These are phyloP conservation scores for Syngnathus rostellatus DNA, from an alignment of 2,797 vertebrate species.

Conservation along the genomic window DNA sequence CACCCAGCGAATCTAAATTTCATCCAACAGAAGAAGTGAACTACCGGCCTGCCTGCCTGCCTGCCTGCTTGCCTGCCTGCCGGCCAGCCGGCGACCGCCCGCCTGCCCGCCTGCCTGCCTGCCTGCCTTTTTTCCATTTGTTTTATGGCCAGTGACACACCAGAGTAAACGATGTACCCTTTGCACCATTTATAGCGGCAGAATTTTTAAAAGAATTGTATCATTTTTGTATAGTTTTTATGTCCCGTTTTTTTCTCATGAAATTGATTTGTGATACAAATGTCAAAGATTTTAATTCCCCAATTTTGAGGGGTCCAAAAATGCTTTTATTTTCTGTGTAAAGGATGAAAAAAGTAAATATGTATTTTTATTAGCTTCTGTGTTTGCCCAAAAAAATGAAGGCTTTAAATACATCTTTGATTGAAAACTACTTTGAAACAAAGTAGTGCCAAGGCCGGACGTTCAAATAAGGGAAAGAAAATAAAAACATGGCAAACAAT, in stretches of 20 bases:
- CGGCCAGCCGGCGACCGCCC: too few relatives aligned
- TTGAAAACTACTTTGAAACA: conserved; percentile 82
- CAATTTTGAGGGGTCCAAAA: conserved; percentile 88
- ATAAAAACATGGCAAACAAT: conserved; percentile 39
- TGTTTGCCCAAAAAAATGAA: conserved; percentile 79
- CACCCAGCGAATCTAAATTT: conserved; percentile 86
- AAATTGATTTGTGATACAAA: conserved; percentile 96
- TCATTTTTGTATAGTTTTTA: conserved; percentile 99
- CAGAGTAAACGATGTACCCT: conserved; percentile 60
- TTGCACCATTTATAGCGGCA: conserved; percentile 73
- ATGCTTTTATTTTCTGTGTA: conserved; percentile 82
- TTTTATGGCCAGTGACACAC: conserved; percentile 41
- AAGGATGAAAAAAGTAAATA: conserved; percentile 72
- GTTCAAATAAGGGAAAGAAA: conserved; percentile 38
- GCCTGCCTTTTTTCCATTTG: conserved; percentile 17
- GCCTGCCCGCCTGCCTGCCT: too few relatives aligned
- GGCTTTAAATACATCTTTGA: conserved; percentile 89
- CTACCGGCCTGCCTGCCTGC: not conserved
- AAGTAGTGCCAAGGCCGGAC: conserved; percentile 86
- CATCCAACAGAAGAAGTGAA: conserved; percentile 97
- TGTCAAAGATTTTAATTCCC: conserved; percentile 99
- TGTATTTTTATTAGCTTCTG: conserved; percentile 99
- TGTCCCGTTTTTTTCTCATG: conserved; percentile 77
- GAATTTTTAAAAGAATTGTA: conserved; percentile 88
- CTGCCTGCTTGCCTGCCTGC: too few relatives aligned